Percentiles rank a stretch among this genome's conserved stretches.
phyloP scores from a whole-genome alignment of 2,888 invertebrate species.

The Stenoptilia bipunctidactyla region DNA sequence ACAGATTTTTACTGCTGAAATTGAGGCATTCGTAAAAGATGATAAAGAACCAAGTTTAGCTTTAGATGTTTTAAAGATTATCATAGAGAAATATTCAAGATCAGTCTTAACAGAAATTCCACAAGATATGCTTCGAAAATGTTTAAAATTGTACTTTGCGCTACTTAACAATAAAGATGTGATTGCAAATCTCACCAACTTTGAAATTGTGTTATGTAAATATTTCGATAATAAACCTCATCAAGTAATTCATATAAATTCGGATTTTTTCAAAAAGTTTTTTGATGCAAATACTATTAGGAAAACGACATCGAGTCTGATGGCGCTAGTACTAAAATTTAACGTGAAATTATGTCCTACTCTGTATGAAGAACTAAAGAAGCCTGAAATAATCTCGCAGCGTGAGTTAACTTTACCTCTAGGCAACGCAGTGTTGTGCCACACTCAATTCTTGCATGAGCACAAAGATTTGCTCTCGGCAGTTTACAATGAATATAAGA shows the following conservation, averaged over 20 bases:
- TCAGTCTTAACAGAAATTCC: slow-evolving; percentile 33
- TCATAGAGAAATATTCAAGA: slow-evolving; percentile 56
- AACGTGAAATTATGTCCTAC: slow-evolving; percentile 54
- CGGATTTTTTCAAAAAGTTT: slow-evolving; percentile 66
- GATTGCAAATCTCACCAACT: slow-evolving; percentile 53
- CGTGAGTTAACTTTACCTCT: slow-evolving; percentile 76
- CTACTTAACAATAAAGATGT: slow-evolving; percentile 46
- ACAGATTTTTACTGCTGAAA: slow-evolving; percentile 39
- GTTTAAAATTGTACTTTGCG: slow-evolving; percentile 49
- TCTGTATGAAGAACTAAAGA: slow-evolving; percentile 54
- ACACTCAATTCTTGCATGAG: slow-evolving; percentile 44
- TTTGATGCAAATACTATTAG: slow-evolving; percentile 61
- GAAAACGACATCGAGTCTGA: slow-evolving; percentile 71
- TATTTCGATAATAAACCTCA: slow-evolving; percentile 76
- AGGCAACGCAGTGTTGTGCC: slow-evolving; percentile 53
- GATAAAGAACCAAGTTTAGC: slow-evolving; percentile 65
- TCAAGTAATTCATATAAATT: slow-evolving; percentile 55
- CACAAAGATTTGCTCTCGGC: slow-evolving; percentile 54
- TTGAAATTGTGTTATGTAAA: slow-evolving; percentile 66
- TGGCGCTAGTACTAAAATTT: slow-evolving; percentile 68
- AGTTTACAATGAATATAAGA: slow-evolving; percentile 72
- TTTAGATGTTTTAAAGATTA: slow-evolving; percentile 54
- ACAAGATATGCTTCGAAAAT: slow-evolving; percentile 38
- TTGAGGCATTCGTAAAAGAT: slow-evolving; percentile 41
- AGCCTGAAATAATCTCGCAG: slow-evolving; percentile 60